Evolutionary conservation across 2,888 invertebrate species (phyloP).

Genomic region (Gastrophysa polygoni): DNA sequence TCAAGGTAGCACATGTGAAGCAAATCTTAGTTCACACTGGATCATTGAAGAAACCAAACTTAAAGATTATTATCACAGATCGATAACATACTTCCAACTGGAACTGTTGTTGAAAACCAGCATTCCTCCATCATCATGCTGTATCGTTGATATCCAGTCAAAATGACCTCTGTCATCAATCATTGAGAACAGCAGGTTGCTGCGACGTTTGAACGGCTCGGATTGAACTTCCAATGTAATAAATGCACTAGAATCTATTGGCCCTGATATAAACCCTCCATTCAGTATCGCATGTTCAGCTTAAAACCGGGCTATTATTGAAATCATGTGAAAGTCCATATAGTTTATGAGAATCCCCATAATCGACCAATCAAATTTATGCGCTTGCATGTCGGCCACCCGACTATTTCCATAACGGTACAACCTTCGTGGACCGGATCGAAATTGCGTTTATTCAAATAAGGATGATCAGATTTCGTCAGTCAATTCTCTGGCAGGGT

Average conservation of each 20-base stretch:
- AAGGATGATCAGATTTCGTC: neutral
- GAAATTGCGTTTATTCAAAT: constrained; percentile 13
- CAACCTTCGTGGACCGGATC: constrained; percentile 10
- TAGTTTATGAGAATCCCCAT: constrained; percentile 31
- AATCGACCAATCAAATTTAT: constrained; percentile 26
- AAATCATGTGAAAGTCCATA: constrained; percentile 28
- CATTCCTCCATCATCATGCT: too few relatives aligned
- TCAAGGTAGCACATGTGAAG: too few relatives aligned
- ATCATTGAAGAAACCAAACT: too few relatives aligned
- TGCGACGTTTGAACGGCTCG: constrained; percentile 2
- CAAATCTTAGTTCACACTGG: too few relatives aligned
- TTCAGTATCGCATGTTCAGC: constrained; percentile 22
- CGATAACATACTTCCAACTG: too few relatives aligned
- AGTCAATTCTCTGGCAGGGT: too few relatives aligned
- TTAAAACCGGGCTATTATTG: constrained; percentile 27
- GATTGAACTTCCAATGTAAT: constrained; percentile 7
- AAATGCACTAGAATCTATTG: constrained; percentile 5
- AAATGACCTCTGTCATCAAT: neutral
- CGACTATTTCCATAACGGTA: neutral
- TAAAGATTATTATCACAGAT: too few relatives aligned
- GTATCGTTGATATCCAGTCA: neutral
- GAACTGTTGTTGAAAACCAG: too few relatives aligned
- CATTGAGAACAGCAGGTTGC: neutral
- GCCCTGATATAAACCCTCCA: constrained; percentile 20
- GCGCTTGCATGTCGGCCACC: constrained; percentile 4